Conservation (phyloP, 2,888 invertebrate species). For the Brachyptera putata region DNA sequence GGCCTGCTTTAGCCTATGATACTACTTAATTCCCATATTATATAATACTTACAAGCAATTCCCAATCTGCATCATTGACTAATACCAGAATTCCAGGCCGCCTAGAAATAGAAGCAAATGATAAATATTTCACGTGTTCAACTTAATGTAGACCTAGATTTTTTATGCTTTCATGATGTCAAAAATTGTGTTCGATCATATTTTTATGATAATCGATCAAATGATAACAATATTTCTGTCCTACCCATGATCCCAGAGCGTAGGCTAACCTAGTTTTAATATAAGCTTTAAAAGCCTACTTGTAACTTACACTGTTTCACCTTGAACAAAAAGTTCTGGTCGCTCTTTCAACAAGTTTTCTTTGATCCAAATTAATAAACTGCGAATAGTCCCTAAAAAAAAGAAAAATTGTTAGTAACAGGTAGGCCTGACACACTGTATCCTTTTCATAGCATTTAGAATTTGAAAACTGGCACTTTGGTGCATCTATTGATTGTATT, state of each 20-base stretch:
- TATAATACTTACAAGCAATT: slow-evolving; percentile 64
- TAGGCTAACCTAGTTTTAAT: no score
- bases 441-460: not conserved
- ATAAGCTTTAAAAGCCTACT: no score
- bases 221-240: no score
- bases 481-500: no score
- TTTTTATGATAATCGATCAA: no score
- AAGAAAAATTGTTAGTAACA: no score
- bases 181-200: not conserved
- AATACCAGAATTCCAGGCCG: slow-evolving; percentile 91
- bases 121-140: not conserved
- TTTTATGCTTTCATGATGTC: not conserved
- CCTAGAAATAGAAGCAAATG: no score
- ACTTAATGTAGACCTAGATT: not conserved
- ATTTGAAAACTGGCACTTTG: no score
- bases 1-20: no score
- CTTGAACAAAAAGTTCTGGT: slow-evolving; percentile 61
- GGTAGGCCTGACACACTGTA: not conserved
- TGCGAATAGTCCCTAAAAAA: slow-evolving; percentile 62
- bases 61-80: slow-evolving; percentile 95
- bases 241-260: no score
- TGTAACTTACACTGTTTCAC: slow-evolving; percentile 33
- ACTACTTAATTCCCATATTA: no score
- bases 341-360: slow-evolving; percentile 79
- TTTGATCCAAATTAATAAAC: slow-evolving; percentile 76